A percentile compares a stretch with the other conserved stretches of the same genome.
Evolutionary conservation across 1,140 invertebrate genomes (phyloP).

Genomic region (Xylocopa sonorina): DNA sequence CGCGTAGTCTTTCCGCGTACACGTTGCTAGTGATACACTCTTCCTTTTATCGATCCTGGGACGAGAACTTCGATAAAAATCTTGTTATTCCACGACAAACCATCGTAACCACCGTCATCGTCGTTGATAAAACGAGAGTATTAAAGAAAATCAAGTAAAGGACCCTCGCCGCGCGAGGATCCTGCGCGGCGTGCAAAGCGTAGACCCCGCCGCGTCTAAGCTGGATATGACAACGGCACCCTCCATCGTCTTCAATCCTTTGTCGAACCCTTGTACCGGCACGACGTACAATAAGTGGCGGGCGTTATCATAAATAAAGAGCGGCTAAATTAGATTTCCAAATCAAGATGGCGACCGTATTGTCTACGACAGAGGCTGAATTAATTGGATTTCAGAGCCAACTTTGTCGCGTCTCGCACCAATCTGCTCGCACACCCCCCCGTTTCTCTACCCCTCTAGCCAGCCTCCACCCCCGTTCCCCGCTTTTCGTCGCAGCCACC

Average conservation of each 20-base stretch:
- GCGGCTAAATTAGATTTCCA: conserved; percentile 78
- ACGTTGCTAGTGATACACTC: too few species aligned
- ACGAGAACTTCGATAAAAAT: not conserved
- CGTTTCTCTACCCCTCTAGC: not conserved
- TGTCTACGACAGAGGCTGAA: conserved; percentile 74
- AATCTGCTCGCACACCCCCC: conserved; percentile 31
- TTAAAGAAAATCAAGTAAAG: conserved; percentile 18
- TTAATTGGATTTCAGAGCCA: conserved; percentile 77
- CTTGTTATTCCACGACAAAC: not conserved
- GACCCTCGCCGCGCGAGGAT: not conserved
- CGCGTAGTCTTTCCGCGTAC: too few species aligned
- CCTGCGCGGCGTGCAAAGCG: not conserved
- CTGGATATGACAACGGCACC: conserved; percentile 67
- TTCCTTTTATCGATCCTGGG: not conserved
- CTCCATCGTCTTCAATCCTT: conserved; percentile 71
- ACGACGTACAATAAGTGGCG: conserved; percentile 69
- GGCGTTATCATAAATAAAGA: conserved; percentile 79
- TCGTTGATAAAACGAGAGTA: not conserved
- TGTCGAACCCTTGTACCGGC: conserved; percentile 68
- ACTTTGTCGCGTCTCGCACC: conserved; percentile 69
- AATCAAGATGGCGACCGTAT: conserved; percentile 77
- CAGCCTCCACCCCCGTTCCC: not conserved
- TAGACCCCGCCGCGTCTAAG: conserved; percentile 40
- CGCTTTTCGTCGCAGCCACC: too few species aligned
- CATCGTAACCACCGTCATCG: too few species aligned